Base-by-base conservation (phyloP, 2,797 vertebrate genomes). In the Carapus acus region DNA sequence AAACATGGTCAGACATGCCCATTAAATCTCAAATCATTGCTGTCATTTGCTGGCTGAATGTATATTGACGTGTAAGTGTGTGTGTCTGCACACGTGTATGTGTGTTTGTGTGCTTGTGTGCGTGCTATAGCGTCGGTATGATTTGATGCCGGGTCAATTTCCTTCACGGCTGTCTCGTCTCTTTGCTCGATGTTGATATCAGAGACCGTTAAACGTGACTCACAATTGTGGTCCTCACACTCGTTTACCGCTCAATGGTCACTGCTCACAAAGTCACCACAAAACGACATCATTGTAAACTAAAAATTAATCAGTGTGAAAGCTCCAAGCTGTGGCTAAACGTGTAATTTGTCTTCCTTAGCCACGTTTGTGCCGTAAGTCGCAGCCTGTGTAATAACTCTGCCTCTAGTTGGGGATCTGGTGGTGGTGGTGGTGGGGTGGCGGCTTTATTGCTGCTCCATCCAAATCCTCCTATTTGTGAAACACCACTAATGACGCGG, bases 21-120 rank as follows among this genome's bases (percentile, higher is more conserved):
- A 80, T 82, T 83, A 76, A 57, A 64, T 51, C 66, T 74, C 42
- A 73, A 83, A 83, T 84, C 71, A 82, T 59, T 58, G 66, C 71
- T 78, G 72, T 79, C 73, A 74, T 73, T 70, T 77, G 72, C 37
- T 58, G 71, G 71, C 77, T 76, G 71, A 83, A 79, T 76, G 62
- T 69, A 61, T 67, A 79, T 80, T 66, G 58, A 54, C 27, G 46
- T 52, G 36, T 59, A 46, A 60, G 55, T 31, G 46, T 52, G 36
- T 59, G 48, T 43, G 43, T 45, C 21, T 27, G 51, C 17, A 14
- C 17, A 31, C 58, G 48, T 43, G 45, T 45, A 21, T 27, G 51
- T 34, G 19, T 17, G 27, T 21, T 14, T 34, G 50, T 53, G 50
- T 29, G n/a, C n/a, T n/a, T n/a, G n/a, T n/a, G 19, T 62, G 44